Percentiles rank a stretch among this genome's conserved stretches.
phyloP scores from a whole-genome alignment of 2,797 vertebrate species.

The Ceryle rudis region DNA sequence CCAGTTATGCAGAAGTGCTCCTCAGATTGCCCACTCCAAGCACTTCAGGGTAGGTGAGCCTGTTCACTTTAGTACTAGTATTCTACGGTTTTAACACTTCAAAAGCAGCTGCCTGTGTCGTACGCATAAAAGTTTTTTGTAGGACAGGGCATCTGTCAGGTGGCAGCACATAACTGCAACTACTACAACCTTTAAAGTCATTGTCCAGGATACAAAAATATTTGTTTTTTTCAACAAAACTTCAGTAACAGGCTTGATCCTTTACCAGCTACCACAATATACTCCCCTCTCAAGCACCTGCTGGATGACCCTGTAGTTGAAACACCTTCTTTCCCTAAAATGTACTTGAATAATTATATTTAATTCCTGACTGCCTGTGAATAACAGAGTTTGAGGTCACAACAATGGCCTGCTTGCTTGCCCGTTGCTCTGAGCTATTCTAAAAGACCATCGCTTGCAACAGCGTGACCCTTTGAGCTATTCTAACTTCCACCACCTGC shows the following conservation, averaged over 20 bases:
- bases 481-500: background rate
- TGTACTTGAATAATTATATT: rapidly evolving
- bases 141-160: background rate
- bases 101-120: background rate
- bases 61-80: background rate
- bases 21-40: background rate
- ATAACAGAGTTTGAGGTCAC: background rate
- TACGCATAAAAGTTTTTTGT: rapidly evolving
- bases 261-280: background rate
- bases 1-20: background rate
- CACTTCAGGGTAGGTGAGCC: background rate
- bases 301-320: background rate
- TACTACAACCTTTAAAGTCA: background rate
- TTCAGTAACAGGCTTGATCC: background rate
- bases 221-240: background rate
- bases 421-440: background rate
- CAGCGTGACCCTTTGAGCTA: rapidly evolving
- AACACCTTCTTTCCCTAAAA: background rate
- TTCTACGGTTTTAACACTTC: background rate
- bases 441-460: background rate
- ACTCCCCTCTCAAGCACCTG: background rate
- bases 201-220: background rate
- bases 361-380: background rate
- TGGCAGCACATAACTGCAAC: background rate
- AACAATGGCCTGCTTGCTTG: background rate